phyloP scores from a whole-genome alignment of 2,888 invertebrate genomes.

The Metellina segmentata region DNA sequence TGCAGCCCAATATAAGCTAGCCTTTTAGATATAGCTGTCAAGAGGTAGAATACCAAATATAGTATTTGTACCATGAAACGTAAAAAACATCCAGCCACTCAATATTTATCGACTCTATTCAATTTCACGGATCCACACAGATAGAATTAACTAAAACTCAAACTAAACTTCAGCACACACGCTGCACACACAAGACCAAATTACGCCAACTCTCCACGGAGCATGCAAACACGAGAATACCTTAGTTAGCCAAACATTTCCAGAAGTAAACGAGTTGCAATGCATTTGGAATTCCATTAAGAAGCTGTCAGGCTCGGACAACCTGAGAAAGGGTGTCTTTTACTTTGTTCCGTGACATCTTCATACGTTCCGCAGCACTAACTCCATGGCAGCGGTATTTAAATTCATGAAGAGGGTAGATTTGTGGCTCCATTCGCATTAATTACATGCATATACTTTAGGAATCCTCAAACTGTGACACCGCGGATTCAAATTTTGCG shows the following conservation, averaged over 20 bases:
- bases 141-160: not conserved
- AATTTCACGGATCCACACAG: not conserved
- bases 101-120: not conserved
- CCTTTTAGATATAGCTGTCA: no score
- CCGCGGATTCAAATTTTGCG: not conserved
- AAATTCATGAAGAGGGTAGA: constrained; percentile 15
- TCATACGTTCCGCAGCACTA: not conserved
- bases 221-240: not conserved
- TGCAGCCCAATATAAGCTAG: no score
- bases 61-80: no score
- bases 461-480: not conserved
- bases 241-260: not conserved
- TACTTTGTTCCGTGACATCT: constrained; percentile 21
- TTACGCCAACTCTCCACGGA: not conserved
- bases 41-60: no score
- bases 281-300: constrained; percentile 29
- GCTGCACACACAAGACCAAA: not conserved
- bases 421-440: constrained; percentile 1
- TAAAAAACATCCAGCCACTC: no score
- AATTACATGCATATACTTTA: constrained; percentile 25
- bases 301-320: constrained; percentile 20
- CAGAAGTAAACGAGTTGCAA: constrained; percentile 17
- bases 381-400: not conserved
- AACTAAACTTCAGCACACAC: not conserved
- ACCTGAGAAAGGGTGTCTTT: not conserved